Conservation (phyloP, 2,797 vertebrate genomes). For the Adrianichthys oophorus region DNA sequence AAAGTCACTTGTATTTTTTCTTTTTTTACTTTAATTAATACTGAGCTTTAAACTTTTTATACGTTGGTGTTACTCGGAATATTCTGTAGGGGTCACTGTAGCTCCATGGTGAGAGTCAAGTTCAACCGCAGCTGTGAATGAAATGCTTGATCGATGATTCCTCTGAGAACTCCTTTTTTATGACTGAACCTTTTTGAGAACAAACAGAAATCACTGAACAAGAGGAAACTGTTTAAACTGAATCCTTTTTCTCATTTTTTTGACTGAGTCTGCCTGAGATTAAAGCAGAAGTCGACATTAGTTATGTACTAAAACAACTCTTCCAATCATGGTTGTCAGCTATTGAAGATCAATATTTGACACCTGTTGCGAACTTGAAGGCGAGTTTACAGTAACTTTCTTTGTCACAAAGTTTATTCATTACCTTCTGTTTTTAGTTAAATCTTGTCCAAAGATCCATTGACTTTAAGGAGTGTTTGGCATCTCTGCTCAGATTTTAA, state of each 20-base stretch:
- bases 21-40: too few relatives aligned
- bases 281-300: constrained; percentile 7
- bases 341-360: background rate
- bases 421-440: too few relatives aligned
- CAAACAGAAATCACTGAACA: constrained; percentile 23
- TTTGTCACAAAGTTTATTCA: too few relatives aligned
- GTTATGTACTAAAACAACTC: too few relatives aligned
- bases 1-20: too few relatives aligned
- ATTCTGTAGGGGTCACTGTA: constrained; percentile 74
- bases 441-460: too few relatives aligned
- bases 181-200: constrained; percentile 29
- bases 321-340: background rate
- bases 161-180: constrained; percentile 45
- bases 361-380: background rate
- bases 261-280: constrained; percentile 10
- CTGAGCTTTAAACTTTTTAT: too few relatives aligned
- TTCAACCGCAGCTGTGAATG: constrained; percentile 41
- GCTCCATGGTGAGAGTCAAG: constrained; percentile 51
- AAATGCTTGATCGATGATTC: constrained; percentile 49
- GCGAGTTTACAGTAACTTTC: too few relatives aligned
- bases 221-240: constrained; percentile 2
- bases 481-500: constrained; percentile 15
- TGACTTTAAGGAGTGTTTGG: constrained; percentile 7
- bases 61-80: background rate
- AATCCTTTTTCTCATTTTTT: constrained; percentile 18